These are phyloP conservation scores for Phoenoteleia sp. DNA, from an alignment of 2,888 invertebrate species.

Conservation along the genomic window DNA sequence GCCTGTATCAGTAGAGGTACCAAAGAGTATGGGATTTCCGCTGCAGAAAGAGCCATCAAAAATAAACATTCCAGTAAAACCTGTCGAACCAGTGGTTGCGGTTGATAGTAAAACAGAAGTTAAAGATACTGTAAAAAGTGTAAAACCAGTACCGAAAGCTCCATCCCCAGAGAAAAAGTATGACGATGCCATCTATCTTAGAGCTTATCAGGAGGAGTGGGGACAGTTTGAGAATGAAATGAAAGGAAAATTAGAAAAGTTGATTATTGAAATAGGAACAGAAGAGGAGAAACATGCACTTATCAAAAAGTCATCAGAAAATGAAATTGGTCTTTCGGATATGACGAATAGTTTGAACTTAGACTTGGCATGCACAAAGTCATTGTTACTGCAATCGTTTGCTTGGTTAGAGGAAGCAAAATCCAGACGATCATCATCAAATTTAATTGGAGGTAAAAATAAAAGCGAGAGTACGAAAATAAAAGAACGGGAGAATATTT, in stretches of 20 bases:
- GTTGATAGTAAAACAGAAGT: constrained; percentile 40
- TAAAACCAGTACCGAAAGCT: constrained; percentile 60
- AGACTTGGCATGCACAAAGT: constrained; percentile 89
- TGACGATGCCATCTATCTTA: constrained; percentile 80
- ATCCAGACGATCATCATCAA: constrained; percentile 86
- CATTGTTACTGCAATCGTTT: constrained; percentile 87
- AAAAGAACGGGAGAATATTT: constrained; percentile 90
- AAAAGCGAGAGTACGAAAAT: constrained; percentile 91
- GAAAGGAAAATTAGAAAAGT: constrained; percentile 77
- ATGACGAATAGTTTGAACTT: constrained; percentile 88
- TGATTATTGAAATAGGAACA: constrained; percentile 87
- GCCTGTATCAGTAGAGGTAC: neutral
- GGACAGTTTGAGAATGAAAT: constrained; percentile 83
- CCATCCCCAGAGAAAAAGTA: constrained; percentile 75
- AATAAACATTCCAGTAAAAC: constrained; percentile 37
- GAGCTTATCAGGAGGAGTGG: constrained; percentile 82
- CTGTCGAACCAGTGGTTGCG: constrained; percentile 19
- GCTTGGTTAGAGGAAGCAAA: constrained; percentile 88
- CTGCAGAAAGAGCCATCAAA: constrained; percentile 38
- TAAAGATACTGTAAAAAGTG: constrained; percentile 62
- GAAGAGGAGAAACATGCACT: constrained; percentile 88
- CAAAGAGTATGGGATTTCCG: constrained; percentile 33
- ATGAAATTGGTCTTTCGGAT: constrained; percentile 89
- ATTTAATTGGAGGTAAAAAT: constrained; percentile 86
- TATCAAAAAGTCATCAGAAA: constrained; percentile 87